These are phyloP conservation scores for Helostoma temminkii DNA, from an alignment of 2,797 vertebrate species.

Conservation along the genomic window DNA sequence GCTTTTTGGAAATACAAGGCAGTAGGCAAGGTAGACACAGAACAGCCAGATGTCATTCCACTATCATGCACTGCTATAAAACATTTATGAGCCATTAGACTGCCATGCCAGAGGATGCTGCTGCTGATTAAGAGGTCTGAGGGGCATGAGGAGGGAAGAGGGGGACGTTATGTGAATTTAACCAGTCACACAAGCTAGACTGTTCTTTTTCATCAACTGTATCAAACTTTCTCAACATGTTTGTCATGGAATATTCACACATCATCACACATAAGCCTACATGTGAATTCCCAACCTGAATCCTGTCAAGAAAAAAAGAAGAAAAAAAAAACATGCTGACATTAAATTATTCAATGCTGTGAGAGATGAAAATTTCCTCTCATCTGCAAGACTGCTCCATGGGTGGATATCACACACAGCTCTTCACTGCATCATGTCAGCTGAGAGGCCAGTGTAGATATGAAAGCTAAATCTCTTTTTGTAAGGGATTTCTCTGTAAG, in stretches of 20 bases:
- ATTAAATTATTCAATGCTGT: constrained; percentile 27
- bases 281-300: neutral
- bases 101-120: constrained; percentile 53
- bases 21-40: constrained; percentile 48
- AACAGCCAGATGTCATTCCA: constrained; percentile 78
- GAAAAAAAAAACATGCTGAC: neutral
- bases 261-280: neutral
- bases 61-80: constrained; percentile 76
- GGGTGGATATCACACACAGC: constrained; percentile 55
- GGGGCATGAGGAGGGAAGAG: constrained; percentile 18
- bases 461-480: constrained; percentile 65
- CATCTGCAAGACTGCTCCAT: constrained; percentile 29
- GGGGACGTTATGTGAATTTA: constrained; percentile 39
- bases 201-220: constrained; percentile 18
- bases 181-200: constrained; percentile 26
- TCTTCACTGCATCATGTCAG: constrained; percentile 64
- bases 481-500: constrained; percentile 68
- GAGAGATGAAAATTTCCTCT: constrained; percentile 49
- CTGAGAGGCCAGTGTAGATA: constrained; percentile 63
- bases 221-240: constrained; percentile 30
- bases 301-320: neutral
- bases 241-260: constrained; percentile 7
- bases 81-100: constrained; percentile 80
- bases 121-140: constrained; percentile 56
- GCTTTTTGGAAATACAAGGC: constrained; percentile 51